Percentiles rank a stretch among this genome's conserved stretches.
Evolutionary conservation across 2,113 vertebrate genomes (phyloP).

Genomic region (Rallus limicola): DNA sequence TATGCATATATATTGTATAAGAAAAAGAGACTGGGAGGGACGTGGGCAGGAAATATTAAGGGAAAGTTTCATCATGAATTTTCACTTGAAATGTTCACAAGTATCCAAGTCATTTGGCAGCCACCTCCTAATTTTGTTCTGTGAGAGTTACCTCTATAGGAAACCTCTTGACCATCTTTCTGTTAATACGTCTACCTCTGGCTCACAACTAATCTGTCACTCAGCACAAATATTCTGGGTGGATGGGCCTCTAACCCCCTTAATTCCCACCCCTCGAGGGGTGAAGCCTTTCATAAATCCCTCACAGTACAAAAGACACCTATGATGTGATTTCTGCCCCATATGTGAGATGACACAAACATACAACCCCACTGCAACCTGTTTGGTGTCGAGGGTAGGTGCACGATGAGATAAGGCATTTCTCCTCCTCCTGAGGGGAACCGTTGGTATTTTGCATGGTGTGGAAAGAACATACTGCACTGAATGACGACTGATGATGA

Average conservation of each 20-base stretch:
- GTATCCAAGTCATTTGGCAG: neutral
- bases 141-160: neutral
- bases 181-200: neutral
- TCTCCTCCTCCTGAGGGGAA: constrained; percentile 64
- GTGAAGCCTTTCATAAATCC: constrained; percentile 68
- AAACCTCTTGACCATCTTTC: neutral
- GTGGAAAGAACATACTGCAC: constrained; percentile 29
- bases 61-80: neutral
- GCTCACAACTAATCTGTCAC: constrained; percentile 55
- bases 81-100: neutral
- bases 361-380: constrained; percentile 31
- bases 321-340: constrained; percentile 49
- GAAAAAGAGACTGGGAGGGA: neutral
- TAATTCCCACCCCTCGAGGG: constrained; percentile 53
- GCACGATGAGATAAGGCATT: constrained; percentile 69
- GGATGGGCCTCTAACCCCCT: constrained; percentile 45
- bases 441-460: constrained; percentile 57
- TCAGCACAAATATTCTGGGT: constrained; percentile 46
- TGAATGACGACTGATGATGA: constrained; percentile 77
- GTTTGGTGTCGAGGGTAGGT: constrained; percentile 69
- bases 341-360: constrained; percentile 66
- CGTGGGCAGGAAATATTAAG: neutral
- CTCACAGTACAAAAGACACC: constrained; percentile 47
- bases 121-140: neutral
- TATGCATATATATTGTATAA: neutral